A percentile compares a stretch with the other conserved stretches of the same genome.
phyloP scores from a whole-genome alignment of 2,113 vertebrate species.

The Stercorarius parasiticus region DNA sequence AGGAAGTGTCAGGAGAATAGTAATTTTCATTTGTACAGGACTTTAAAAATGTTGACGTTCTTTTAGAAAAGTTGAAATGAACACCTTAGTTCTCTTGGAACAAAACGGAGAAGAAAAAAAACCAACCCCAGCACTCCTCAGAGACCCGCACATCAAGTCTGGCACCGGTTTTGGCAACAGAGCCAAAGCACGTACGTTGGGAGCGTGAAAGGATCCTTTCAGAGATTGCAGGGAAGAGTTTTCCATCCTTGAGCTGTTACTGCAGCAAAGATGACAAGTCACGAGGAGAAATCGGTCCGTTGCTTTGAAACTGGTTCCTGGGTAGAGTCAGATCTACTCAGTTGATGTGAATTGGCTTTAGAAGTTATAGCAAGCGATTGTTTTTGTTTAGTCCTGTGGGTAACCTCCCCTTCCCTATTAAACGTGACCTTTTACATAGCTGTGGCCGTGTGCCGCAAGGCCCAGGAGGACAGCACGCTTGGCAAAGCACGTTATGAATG shows the following conservation, averaged over 20 bases:
- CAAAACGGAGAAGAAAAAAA: background rate
- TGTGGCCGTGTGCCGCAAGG: background rate
- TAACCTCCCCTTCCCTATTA: background rate
- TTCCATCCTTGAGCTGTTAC: background rate
- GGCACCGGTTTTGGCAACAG: background rate
- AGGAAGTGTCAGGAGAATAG: background rate
- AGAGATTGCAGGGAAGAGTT: background rate
- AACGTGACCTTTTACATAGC: background rate
- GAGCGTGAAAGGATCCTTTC: background rate
- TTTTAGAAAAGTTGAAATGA: background rate
- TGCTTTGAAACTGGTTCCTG: background rate
- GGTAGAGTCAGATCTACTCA: background rate
- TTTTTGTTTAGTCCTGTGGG: background rate
- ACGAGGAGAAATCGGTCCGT: background rate
- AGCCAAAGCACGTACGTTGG: background rate
- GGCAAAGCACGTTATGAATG: fast-evolving
- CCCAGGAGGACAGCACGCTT: background rate
- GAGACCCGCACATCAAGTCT: background rate
- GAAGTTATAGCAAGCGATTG: background rate
- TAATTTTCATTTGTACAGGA: background rate
- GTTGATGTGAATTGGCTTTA: background rate
- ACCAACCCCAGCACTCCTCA: background rate
- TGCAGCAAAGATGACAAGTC: background rate
- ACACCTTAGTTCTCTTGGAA: background rate
- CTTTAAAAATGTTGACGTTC: background rate